Base-by-base conservation (phyloP, 2,888 invertebrate species). In the Kuschelorhynchus macadamiae region DNA sequence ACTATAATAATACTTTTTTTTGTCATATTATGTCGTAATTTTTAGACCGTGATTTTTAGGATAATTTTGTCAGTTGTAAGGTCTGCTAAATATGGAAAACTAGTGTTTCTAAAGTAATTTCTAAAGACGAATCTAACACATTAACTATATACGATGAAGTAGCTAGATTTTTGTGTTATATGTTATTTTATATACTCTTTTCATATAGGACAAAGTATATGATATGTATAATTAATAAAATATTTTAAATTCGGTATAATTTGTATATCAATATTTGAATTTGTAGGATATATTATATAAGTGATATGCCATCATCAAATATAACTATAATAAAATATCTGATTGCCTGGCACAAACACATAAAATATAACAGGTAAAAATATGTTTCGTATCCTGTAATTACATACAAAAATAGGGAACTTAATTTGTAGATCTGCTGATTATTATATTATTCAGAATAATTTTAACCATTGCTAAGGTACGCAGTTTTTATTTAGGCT, bases 331-430 rank as follows among this genome's bases (percentile, higher is more conserved):
- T 36, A 36, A 12, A 36, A 36, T 32, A 11, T 36, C 3, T 57
- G 57, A 57, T 46, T 57, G 57, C 44, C 57, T 57, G 57, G 57
- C 44, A 57, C 57, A 44, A 41, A 18, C 41, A 49, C 30, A 25
- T 49, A 52, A 18, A 39, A 25, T 16, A n/a, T 18, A 7, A 25
- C 21, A 20, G 14, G 7, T 55, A 18, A 14, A 21, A 46, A 46
- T 33, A 36, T 5, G 50, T 65, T 52, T 67, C 67, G 67, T 61
- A 61, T 67, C 61, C 67, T 61, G 67, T 61, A 61, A 67, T 61
- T 55, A 55, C 67, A 16, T 60, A 61, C 42, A 61, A 67, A 61
- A 67, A 50, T 55, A 55, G 16, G 41, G 25, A 21, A 57, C 25
- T 5, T 11, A 52, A 52, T 25, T n/a, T n/a, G n/a, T n/a, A n/a